Evolutionary conservation across 2,113 vertebrate genomes (phyloP), one percentile per base, ranked within the genome.

Genomic region (Megaleporinus macrocephalus): DNA sequence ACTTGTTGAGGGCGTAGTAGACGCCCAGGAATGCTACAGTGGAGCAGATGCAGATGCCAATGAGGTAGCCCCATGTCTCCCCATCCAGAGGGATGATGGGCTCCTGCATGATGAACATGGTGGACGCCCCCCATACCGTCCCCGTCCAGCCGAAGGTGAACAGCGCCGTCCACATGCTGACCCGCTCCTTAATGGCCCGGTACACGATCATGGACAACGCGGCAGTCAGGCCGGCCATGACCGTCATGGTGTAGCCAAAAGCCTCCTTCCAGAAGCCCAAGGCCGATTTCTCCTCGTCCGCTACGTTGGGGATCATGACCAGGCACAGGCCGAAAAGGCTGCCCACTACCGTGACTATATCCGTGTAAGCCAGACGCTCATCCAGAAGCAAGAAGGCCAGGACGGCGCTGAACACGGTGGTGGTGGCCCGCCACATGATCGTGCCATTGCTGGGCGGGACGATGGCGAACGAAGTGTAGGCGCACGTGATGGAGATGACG

Each of bases 81-180:
- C 93, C 95, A 27, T 99, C 96, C 90, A 99, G 89, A 49, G 97
- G 98, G 78, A 99, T 94, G 27, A 98, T 98, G 36, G 98, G 98
- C 88, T 99, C 96, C 91, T 99, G 98, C 94, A 99, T 96, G 86
- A 99, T 68, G 81, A 99, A 99, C 97, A 99, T 99, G 78, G 97
- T 98, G 81, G 96, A 99, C 0, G 94, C 91, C n/a, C 98, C 98
- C 97, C 98, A 99, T 41, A 96, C 90, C 0, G 95, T 98, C 88
- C 98, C 97, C 0, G 96, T 99, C 98, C 98, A 99, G 51, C 97
- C 97, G 29, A 99, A 99, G 49, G 97, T 99, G 90, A 99, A 99
- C 18, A 99, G 95, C 0, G 97, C 98, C 0, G 96, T 98, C 98
- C 98, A 99, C 97, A 99, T 99, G 93, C 97, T 99, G 86, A 99